These are phyloP conservation scores for Meda fulgida DNA, from an alignment of 2,797 vertebrate genomes.

Conservation along the genomic window DNA sequence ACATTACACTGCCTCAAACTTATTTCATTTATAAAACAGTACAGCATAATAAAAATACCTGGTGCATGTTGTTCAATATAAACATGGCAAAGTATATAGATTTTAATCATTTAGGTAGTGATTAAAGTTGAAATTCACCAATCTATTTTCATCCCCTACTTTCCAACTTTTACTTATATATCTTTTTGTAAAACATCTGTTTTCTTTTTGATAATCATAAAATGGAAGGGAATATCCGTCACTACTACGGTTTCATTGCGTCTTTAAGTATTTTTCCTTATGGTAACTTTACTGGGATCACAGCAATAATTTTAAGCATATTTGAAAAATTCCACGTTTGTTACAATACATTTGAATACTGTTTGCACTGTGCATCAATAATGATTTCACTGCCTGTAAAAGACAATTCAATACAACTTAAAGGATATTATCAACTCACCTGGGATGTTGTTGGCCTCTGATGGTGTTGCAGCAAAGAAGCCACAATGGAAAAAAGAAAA, in stretches of 20 bases:
- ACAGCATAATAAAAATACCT: background rate
- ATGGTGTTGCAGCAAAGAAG: constrained; percentile 72
- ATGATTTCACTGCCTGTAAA: background rate
- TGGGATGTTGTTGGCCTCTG: constrained; percentile 92
- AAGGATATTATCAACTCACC: constrained; percentile 82
- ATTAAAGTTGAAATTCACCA: background rate
- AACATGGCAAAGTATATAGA: background rate
- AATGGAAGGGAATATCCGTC: background rate
- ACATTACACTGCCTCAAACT: background rate
- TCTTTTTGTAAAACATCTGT: background rate
- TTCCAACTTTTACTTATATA: no score
- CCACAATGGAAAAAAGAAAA: constrained; percentile 53
- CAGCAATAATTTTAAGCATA: background rate
- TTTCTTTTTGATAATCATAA: background rate
- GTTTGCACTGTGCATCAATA: background rate
- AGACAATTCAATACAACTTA: background rate
- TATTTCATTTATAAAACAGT: background rate
- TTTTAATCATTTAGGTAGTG: background rate
- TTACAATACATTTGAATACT: background rate
- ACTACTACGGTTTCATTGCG: background rate
- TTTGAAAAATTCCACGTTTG: background rate
- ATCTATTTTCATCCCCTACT: background rate
- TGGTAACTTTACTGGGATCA: background rate
- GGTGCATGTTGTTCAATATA: background rate
- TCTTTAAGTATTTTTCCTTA: background rate